These are phyloP conservation scores for Eristalis pertinax DNA, from an alignment of 2,888 invertebrate genomes.

Conservation along the genomic window DNA sequence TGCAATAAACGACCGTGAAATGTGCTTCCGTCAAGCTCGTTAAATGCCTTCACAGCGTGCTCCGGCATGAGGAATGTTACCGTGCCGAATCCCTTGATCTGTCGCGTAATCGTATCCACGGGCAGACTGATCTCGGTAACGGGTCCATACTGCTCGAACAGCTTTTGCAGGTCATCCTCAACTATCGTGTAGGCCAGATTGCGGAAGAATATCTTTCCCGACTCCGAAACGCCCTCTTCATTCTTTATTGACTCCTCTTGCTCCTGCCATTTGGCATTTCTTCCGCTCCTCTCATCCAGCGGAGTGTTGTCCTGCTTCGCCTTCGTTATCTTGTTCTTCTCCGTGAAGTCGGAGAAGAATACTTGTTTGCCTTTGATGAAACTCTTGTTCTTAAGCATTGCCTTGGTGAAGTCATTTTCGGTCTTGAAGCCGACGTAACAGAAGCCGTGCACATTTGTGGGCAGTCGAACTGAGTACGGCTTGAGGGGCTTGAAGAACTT, in stretches of 20 bases:
- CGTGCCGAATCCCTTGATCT: conserved; percentile 94
- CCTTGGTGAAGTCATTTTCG: conserved; percentile 90
- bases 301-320: conserved; percentile 71
- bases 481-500: conserved; percentile 92
- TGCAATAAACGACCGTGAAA: conserved; percentile 97
- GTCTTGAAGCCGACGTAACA: conserved; percentile 95
- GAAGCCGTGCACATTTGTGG: conserved; percentile 89
- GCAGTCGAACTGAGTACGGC: conserved; percentile 90
- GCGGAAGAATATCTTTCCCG: conserved; percentile 95
- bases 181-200: conserved; percentile 94
- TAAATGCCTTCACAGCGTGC: conserved; percentile 94
- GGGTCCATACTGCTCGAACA: conserved; percentile 94
- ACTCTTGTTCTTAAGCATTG: conserved; percentile 91
- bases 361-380: conserved; percentile 89
- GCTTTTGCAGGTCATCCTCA: conserved; percentile 90
- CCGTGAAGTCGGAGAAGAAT: conserved; percentile 83
- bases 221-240: conserved; percentile 92
- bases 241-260: conserved; percentile 85
- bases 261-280: conserved; percentile 83
- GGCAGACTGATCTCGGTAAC: conserved; percentile 94
- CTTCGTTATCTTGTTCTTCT: conserved; percentile 80
- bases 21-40: conserved; percentile 93
- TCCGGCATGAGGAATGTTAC: conserved; percentile 97
- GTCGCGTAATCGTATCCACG: conserved; percentile 90
- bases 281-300: conserved; percentile 20